Conservation (phyloP, 2,888 invertebrate species). For the Hemicrepidius hirtus region DNA sequence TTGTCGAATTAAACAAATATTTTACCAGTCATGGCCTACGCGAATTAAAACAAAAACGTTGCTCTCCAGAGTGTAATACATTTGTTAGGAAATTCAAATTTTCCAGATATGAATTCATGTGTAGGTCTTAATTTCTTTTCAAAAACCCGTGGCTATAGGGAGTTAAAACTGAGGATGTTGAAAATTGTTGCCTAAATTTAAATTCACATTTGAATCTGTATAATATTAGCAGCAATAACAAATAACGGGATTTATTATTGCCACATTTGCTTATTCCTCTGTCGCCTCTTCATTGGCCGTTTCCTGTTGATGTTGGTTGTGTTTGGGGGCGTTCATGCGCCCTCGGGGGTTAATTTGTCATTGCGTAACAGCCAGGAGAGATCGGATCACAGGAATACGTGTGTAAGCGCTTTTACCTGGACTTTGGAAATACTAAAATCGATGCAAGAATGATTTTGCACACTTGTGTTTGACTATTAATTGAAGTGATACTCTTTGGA, state of each 20-base stretch:
- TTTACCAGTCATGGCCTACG: too few relatives aligned
- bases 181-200: constrained; percentile 45
- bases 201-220: constrained; percentile 39
- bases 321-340: not conserved
- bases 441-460: not conserved
- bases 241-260: constrained; percentile 31
- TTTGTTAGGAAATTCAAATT: too few relatives aligned
- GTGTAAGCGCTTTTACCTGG: not conserved
- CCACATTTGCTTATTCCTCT: constrained; percentile 19
- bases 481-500: too few relatives aligned
- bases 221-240: constrained; percentile 7
- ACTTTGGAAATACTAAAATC: constrained; percentile 16
- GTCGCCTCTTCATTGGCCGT: constrained; percentile 26
- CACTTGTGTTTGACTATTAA: too few relatives aligned
- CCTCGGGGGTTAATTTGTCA: constrained; percentile 24
- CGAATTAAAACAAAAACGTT: too few relatives aligned
- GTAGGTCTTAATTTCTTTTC: too few relatives aligned
- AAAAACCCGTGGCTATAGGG: too few relatives aligned
- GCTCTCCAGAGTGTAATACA: too few relatives aligned
- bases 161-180: constrained; percentile 1
- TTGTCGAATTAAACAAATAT: too few relatives aligned
- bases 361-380: constrained; percentile 5
- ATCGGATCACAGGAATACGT: constrained; percentile 3
- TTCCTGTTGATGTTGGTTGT: constrained; percentile 11
- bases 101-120: too few relatives aligned